Percentiles rank a stretch among this genome's conserved stretches.
Conservation (phyloP, 1,140 invertebrate genomes). For the Drosophila subobscura region DNA sequence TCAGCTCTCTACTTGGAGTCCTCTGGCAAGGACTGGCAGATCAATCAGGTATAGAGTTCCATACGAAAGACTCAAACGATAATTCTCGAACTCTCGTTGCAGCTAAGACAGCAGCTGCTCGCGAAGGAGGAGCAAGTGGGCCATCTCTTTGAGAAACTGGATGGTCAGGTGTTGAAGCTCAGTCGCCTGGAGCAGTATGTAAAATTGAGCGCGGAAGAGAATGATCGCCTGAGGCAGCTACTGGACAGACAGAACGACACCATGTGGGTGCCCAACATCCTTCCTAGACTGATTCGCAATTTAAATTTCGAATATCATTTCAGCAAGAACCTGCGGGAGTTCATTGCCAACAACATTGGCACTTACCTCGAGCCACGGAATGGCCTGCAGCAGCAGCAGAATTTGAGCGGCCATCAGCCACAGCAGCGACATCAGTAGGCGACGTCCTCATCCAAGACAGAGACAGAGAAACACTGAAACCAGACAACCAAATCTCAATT, state of each 20-base stretch:
- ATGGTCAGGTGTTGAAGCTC: constrained; percentile 86
- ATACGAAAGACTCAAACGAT: neutral
- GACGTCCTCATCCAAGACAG: too few relatives aligned
- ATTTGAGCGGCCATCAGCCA: too few relatives aligned
- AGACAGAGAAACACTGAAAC: too few relatives aligned
- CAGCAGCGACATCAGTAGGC: too few relatives aligned
- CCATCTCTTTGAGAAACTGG: constrained; percentile 84
- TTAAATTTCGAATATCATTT: constrained; percentile 54
- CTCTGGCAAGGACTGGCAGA: constrained; percentile 33
- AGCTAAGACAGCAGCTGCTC: constrained; percentile 85
- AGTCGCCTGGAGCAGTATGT: constrained; percentile 86
- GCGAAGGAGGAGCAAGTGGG: constrained; percentile 85
- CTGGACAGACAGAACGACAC: too few relatives aligned
- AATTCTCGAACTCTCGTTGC: constrained; percentile 1
- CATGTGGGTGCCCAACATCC: too few relatives aligned
- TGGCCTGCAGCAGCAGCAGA: neutral
- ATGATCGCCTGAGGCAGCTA: constrained; percentile 37
- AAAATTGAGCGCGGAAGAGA: constrained; percentile 86
- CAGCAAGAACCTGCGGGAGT: too few relatives aligned
- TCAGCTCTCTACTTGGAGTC: constrained; percentile 45
- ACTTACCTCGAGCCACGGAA: constrained; percentile 13
- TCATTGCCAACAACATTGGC: too few relatives aligned
- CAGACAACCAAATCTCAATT: too few relatives aligned
- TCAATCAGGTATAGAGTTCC: constrained; percentile 50
- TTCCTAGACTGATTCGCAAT: too few relatives aligned